Conservation (phyloP, 1,140 invertebrate species). For the Anagrus nilaparvatae region DNA sequence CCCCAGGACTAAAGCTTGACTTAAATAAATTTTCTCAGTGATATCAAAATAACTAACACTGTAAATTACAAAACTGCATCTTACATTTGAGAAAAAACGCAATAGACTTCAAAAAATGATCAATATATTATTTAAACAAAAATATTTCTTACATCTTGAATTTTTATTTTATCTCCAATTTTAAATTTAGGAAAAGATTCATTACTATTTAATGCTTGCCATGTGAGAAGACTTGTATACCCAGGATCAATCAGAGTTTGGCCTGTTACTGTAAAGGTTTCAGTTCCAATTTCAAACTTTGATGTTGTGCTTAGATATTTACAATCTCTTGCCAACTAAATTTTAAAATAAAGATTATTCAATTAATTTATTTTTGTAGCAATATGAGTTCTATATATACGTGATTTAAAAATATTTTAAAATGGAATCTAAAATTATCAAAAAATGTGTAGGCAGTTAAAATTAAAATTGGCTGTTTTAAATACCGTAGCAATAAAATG, state of each 20-base stretch:
- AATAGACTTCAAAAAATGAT: neutral
- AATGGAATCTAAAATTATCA: neutral
- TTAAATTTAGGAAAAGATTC: constrained; percentile 71
- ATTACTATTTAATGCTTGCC: constrained; percentile 78
- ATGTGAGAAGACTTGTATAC: constrained; percentile 86
- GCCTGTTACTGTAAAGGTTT: constrained; percentile 77
- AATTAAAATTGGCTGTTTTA: neutral
- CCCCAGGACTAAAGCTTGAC: neutral
- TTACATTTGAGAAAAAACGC: neutral
- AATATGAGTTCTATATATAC: neutral
- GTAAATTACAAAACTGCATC: neutral
- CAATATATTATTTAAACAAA: neutral
- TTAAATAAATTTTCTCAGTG: neutral
- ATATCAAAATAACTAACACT: neutral
- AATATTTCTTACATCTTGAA: constrained; percentile 63
- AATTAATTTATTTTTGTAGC: neutral
- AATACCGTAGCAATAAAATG: constrained; percentile 92
- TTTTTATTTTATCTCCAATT: constrained; percentile 58
- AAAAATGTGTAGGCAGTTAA: neutral
- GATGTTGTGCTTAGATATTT: constrained; percentile 77
- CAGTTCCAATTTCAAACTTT: constrained; percentile 71
- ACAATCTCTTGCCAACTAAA: constrained; percentile 70
- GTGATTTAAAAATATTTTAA: constrained; percentile 5
- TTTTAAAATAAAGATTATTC: neutral
- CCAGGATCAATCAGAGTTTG: constrained; percentile 85